These are phyloP conservation scores for Ciconia boyciana DNA, from an alignment of 2,113 vertebrate genomes.

Conservation along the genomic window DNA sequence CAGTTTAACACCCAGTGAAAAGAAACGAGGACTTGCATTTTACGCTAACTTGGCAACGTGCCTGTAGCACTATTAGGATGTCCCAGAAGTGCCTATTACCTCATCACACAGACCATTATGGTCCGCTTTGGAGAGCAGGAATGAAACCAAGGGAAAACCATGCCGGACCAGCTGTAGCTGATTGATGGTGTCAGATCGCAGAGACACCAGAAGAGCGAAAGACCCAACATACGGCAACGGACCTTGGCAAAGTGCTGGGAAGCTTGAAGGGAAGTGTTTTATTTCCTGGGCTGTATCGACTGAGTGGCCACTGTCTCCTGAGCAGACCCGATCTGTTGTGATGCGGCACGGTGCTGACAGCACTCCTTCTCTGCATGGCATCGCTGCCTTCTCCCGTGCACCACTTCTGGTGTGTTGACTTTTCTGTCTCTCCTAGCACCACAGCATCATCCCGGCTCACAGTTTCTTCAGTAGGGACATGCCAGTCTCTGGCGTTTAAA, in stretches of 20 bases:
- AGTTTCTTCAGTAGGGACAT: fast-evolving
- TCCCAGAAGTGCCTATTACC: not conserved
- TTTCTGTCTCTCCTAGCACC: no score
- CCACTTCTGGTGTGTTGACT: fast-evolving
- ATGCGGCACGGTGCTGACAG: fast-evolving
- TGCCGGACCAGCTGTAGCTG: fast-evolving
- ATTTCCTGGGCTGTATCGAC: not conserved
- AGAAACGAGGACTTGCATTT: not conserved
- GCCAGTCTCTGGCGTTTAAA: not conserved
- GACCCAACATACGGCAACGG: fast-evolving
- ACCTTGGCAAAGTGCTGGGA: not conserved
- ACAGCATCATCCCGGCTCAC: not conserved
- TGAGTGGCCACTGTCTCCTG: not conserved
- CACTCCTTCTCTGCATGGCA: not conserved
- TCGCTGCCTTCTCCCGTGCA: not conserved
- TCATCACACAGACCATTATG: not conserved
- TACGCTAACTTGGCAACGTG: not conserved
- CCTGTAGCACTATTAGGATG: not conserved
- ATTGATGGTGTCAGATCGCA: no score
- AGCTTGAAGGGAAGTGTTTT: not conserved
- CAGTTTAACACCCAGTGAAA: not conserved
- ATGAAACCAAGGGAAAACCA: no score
- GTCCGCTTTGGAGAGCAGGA: not conserved
- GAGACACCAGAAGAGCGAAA: not conserved
- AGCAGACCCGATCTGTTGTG: fast-evolving